Evolutionary conservation across 2,888 invertebrate genomes (phyloP), one percentile per base, ranked within the genome.

Genomic region (Crematogaster levior): DNA sequence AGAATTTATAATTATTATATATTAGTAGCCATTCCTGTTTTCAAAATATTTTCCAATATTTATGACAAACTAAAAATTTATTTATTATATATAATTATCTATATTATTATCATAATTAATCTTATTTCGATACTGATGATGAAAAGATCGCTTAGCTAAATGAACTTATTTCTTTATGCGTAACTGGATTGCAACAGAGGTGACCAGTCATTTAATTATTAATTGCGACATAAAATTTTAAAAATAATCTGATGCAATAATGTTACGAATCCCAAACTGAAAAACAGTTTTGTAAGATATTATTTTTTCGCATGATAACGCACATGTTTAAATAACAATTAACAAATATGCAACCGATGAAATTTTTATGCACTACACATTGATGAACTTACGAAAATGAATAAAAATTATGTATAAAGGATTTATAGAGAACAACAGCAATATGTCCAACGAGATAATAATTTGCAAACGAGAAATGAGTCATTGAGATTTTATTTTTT

Each of bases 1-100:
- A 7, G 6, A 37, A 37, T 37, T 37, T 37, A 37, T 21, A 61
- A n/a, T 58, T 18, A 27, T 18, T 27, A 27, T 7, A 58, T 37
- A 61, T 37, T 61, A 63, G 40, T 63, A 37, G 4, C 1, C 3
- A 12, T 61, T 37, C 2, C 7, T 65, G 6, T 27, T 65, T 65
- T 43, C 0, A 5, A 65, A 18, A 27, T 65, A 43, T 12, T 48
- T 48, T 68, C 2, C 3, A 48, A 51, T 51, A 48, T 70, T 70
- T 24, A 24, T 53, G 1, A 12, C n/a, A n/a, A 46, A 15, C 1
- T 53, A 24, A 24, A 24, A 70, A 58, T 43, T 43, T 46, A 30
- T 60, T 73, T 73, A 27, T 66, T 48, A 58, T 21, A 43, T 56
- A 37, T 43, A 40, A 37, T 30, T 66, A 46, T 66, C 46, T 66